phyloP scores from a whole-genome alignment of 2,113 vertebrate species.

The Microcebus lehilahytsara region DNA sequence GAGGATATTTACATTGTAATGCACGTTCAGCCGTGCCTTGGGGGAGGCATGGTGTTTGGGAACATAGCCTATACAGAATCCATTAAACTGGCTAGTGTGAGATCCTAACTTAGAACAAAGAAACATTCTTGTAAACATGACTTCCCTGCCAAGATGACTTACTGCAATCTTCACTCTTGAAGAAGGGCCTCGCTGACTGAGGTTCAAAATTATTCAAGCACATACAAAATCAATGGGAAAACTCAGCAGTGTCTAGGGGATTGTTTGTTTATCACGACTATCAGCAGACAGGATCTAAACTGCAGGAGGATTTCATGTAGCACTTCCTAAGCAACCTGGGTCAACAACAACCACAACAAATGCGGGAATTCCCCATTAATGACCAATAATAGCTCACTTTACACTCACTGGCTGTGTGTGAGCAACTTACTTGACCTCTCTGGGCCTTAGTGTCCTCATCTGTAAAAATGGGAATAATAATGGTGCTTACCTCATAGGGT shows the following conservation, averaged over 20 bases:
- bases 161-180: background rate
- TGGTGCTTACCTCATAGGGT: background rate
- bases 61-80: background rate
- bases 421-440: slow-evolving; percentile 40
- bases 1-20: background rate
- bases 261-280: slow-evolving; percentile 55
- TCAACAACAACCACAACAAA: slow-evolving; percentile 66
- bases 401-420: background rate
- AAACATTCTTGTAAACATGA: background rate
- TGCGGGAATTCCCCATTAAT: slow-evolving; percentile 50
- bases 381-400: slow-evolving; percentile 59
- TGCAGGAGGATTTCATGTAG: slow-evolving; percentile 53
- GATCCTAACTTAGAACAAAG: slow-evolving; percentile 54
- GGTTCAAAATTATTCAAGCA: slow-evolving; percentile 21
- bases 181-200: slow-evolving; percentile 26
- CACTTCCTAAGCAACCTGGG: slow-evolving; percentile 69
- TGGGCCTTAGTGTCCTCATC: slow-evolving; percentile 20
- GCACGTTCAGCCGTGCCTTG: background rate
- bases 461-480: background rate
- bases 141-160: slow-evolving; percentile 58
- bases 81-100: slow-evolving; percentile 22
- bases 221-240: slow-evolving; percentile 45
- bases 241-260: background rate
- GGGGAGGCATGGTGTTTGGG: background rate
- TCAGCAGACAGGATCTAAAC: slow-evolving; percentile 61